Base-by-base conservation (phyloP, 1,140 invertebrate species). In the Drosophila willistoni region DNA sequence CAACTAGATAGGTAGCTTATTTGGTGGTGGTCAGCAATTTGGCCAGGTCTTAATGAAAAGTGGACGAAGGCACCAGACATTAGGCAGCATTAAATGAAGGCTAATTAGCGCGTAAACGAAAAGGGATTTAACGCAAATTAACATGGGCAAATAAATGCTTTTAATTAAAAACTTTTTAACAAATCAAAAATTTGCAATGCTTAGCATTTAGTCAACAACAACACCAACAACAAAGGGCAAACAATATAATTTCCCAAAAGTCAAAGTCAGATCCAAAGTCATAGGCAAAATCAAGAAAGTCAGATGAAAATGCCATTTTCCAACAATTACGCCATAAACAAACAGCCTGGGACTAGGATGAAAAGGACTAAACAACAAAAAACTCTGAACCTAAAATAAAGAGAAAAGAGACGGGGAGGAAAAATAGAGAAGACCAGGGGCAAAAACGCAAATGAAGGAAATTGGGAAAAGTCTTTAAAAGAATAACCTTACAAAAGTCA, bases 241-340 rank as follows among this genome's bases (percentile, higher is more conserved):
- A 69, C 74, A 77, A 77, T 69, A 63, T 65, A 69, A 77, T 69
- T 65, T 68, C 62, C 56, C 36, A 25, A 63, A 66, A 70, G 41
- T 54, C 25, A 36, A 59, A 55, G 14, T 34, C 29, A 19, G 14
- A 57, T 33, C 14, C 29, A 57, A 17, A 59, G 64, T 47, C 75
- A 54, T 65, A 77, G 36, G 64, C 61, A 42, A 51, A 61, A 41
- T 57, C 55, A 33, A 63, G 55, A 22, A 34, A 57, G 55, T 57
- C 55, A 57, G 55, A 34, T 10, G 17, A 60, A 44, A 68, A 71
- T 34, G 65, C 64, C 64, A 68, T 75, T 78, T 78, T 65, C 68
- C 76, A 78, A 71, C 76, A 75, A 78, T 78, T 78, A 78, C 74
- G 66, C 61, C 73, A 73, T 73, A 77, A 77, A 73, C 76, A 78